Evolutionary conservation across 1,140 invertebrate genomes (phyloP), one percentile per base, ranked within the genome.

Genomic region (Magallana ariakensis): DNA sequence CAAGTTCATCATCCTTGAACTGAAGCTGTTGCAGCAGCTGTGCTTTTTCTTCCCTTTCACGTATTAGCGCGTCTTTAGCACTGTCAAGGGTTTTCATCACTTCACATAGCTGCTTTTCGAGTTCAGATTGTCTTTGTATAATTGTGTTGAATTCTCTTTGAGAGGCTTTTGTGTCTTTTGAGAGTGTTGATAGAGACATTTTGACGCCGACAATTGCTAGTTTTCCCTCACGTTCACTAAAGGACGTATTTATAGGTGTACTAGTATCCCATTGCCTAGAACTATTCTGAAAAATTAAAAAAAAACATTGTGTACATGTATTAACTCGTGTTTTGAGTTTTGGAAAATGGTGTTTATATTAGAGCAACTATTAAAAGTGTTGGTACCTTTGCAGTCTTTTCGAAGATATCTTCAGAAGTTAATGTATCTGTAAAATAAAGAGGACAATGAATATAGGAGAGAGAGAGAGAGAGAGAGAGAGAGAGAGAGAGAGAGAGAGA

Each of bases 41-140:
- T 11, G 88, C 53, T 55, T 91, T 91, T 70, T 91, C 90, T 22
- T 91, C 88, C 26, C 89, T 84, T 62, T 91, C 90, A 22, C 86
- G 85, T 55, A 90, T 89, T 13, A 91, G 53, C 53, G 89, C 88
- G 66, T 91, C 90, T 81, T 88, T 91, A 8, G 90, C 90, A 15
- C 19, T 84, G 57, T 91, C 90, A 8, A 91, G 75, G 22, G 90
- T 90, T 62, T 87, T 89, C 90, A 91, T 90, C n/a, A 91, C 90
- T 33, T 91, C 89, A 6, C 83, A 55, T 1, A 91, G 86, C 22
- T 91, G 90, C 13, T 89, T 88, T 58, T 91, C 90, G 22, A 91
- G 66, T 83, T 91, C 90, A 5, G 88, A 81, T 66, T 91, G 90
- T 53, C 88, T 54, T 57, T 90, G 88, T 2, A 91, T 86, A 7